phyloP scores from a whole-genome alignment of 2,888 invertebrate species.

The Philereme vetulata region DNA sequence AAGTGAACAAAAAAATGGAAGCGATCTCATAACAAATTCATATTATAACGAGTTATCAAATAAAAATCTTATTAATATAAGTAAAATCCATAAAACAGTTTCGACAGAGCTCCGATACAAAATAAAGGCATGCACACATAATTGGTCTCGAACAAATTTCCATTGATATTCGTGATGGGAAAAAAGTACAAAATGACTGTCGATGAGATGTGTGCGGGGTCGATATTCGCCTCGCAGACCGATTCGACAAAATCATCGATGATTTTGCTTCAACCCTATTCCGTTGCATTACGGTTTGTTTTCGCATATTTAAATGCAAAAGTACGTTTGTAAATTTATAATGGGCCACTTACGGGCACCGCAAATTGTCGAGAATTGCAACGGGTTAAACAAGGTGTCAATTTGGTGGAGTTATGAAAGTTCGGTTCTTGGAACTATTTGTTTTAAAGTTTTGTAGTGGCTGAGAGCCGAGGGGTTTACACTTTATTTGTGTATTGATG shows the following conservation, averaged over 20 bases:
- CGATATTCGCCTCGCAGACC: conserved; percentile 69
- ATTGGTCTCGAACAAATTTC: conserved; percentile 80
- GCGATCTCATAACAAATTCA: conserved; percentile 36
- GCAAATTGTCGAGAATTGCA: conserved; percentile 81
- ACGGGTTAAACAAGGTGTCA: conserved; percentile 80
- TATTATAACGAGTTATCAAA: conserved; percentile 43
- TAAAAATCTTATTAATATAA: conserved; percentile 51
- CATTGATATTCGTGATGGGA: conserved; percentile 83
- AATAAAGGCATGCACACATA: conserved; percentile 75
- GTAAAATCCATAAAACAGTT: conserved; percentile 50
- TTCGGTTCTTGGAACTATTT: conserved; percentile 79
- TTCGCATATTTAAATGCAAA: conserved; percentile 28
- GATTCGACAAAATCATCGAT: conserved; percentile 47
- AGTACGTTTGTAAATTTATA: conserved; percentile 63
- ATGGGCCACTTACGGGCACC: conserved; percentile 79
- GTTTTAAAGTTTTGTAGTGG: conserved; percentile 71
- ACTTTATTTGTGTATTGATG: conserved; percentile 70
- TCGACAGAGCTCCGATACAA: conserved; percentile 61
- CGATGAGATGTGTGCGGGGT: conserved; percentile 74
- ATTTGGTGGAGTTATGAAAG: conserved; percentile 83
- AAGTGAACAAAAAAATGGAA: conserved; percentile 33
- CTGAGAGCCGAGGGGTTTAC: conserved; percentile 53
- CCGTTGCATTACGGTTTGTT: conserved; percentile 26
- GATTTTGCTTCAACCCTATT: conserved; percentile 35
- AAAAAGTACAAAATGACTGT: conserved; percentile 76